Evolutionary conservation across 2,797 vertebrate genomes (phyloP), one percentile per base, ranked within the genome.

Genomic region (Clamator glandarius): DNA sequence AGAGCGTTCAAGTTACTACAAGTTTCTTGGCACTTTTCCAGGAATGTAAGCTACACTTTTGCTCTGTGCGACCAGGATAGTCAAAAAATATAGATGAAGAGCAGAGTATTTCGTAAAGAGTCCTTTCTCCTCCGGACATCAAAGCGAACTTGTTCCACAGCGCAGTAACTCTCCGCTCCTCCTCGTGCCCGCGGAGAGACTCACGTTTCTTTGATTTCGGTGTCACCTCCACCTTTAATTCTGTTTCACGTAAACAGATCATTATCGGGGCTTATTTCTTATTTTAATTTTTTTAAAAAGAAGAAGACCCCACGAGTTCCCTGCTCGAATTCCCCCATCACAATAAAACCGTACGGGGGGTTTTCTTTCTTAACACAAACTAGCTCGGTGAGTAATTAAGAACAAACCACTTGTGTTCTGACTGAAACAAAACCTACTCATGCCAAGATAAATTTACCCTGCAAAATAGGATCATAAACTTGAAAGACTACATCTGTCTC

Each of bases 361-460:
- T 82, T 92, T 91, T 90, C 41, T 84, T 87, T 93, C 91, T 83
- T 78, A 94, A 90, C 84, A 88, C 76, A 84, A 69, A 84, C 58
- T 90, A 93, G 25, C 72, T 96, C 91, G 50, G 87, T 89, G 81
- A 93, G 89, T 91, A 96, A 97, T 97, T 91, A 96, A 94, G 96
- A 95, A 87, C 87, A 96, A 96, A 83, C 85, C 81, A 75, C 92
- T 97, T 95, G 77, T 93, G 92, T 89, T 88, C 95, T 87, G 88
- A 93, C 79, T 94, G 96, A 96, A 97, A 95, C 90, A 94, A 95
- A 96, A 86, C 76, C 93, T 64, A 83, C 77, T 95, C 93, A 83
- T 90, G 95, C 96, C 97, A 97, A 97, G 92, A 97, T 96, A 97
- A 97, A 96, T 95, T 90, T 95, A 93, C 89, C 69, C 96, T 90